Evolutionary conservation across 2,797 vertebrate genomes (phyloP).

Genomic region (Acipenser transmontanus): DNA sequence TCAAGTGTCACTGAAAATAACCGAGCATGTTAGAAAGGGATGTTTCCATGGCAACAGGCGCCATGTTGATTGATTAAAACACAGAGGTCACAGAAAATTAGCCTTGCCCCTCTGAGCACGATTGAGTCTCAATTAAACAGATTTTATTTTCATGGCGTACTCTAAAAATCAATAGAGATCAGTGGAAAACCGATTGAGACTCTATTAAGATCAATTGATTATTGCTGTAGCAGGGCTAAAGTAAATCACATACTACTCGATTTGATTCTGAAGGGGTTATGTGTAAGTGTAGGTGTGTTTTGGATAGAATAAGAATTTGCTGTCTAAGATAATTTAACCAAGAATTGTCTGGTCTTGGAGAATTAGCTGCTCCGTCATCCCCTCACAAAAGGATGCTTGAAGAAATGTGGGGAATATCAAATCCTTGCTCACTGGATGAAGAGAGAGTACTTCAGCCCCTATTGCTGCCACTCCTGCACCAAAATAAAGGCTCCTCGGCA

Average conservation of each 20-base stretch:
- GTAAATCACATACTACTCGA: neutral
- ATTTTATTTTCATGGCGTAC: conserved; percentile 35
- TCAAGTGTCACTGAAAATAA: conserved; percentile 22
- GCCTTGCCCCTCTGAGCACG: conserved; percentile 31
- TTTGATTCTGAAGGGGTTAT: neutral
- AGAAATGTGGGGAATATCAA: too few relatives aligned
- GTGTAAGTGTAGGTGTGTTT: too few relatives aligned
- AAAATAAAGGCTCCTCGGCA: too few relatives aligned
- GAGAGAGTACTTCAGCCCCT: too few relatives aligned
- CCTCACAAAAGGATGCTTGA: too few relatives aligned
- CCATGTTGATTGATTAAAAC: conserved; percentile 38
- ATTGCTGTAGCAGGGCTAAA: neutral
- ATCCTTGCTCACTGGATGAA: too few relatives aligned
- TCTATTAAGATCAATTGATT: conserved; percentile 7
- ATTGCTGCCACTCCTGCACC: too few relatives aligned
- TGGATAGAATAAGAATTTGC: too few relatives aligned
- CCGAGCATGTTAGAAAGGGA: conserved; percentile 14
- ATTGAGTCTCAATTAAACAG: conserved; percentile 50
- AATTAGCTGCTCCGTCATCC: too few relatives aligned
- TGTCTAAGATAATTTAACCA: too few relatives aligned
- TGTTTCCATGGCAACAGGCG: conserved; percentile 47
- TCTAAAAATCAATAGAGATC: conserved; percentile 32
- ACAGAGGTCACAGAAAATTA: conserved; percentile 41
- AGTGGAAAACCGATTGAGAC: conserved; percentile 43
- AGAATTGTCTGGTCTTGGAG: too few relatives aligned